phyloP scores from a whole-genome alignment of 2,797 vertebrate species.

The Poliocrania exsul region DNA sequence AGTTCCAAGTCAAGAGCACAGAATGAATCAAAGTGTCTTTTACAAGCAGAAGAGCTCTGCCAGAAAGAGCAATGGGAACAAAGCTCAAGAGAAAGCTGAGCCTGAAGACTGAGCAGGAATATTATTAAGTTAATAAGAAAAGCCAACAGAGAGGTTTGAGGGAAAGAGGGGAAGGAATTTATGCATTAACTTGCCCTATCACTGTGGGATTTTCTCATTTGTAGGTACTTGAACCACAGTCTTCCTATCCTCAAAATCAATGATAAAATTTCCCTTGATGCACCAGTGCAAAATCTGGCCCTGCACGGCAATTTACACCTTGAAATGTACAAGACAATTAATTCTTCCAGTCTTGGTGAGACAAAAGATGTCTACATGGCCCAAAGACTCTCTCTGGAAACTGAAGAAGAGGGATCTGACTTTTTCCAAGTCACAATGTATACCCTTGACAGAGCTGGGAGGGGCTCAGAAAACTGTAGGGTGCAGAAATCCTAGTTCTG shows the following conservation, averaged over 20 bases:
- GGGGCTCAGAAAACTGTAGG: not conserved
- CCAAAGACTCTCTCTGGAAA: not conserved
- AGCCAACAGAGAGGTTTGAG: not conserved
- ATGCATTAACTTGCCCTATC: not conserved
- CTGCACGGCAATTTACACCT: not conserved
- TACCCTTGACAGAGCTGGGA: not conserved
- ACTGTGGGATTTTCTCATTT: not conserved
- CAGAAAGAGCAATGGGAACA: not conserved
- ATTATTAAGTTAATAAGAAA: not conserved
- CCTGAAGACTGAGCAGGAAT: not conserved
- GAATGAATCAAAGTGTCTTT: not conserved
- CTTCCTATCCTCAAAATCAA: not conserved
- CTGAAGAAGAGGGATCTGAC: not conserved
- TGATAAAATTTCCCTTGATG: not conserved
- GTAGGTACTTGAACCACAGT: not conserved
- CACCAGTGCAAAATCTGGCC: not conserved
- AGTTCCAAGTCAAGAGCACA: not conserved
- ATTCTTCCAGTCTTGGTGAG: not conserved
- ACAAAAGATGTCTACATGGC: not conserved
- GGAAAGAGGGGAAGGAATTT: not conserved
- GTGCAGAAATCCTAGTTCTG: not conserved
- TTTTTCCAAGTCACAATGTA: not conserved
- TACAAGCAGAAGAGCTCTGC: not conserved
- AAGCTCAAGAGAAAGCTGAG: not conserved
- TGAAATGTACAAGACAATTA: not conserved